Conservation (phyloP, 2,113 vertebrate species). For the Perccottus glenii region DNA sequence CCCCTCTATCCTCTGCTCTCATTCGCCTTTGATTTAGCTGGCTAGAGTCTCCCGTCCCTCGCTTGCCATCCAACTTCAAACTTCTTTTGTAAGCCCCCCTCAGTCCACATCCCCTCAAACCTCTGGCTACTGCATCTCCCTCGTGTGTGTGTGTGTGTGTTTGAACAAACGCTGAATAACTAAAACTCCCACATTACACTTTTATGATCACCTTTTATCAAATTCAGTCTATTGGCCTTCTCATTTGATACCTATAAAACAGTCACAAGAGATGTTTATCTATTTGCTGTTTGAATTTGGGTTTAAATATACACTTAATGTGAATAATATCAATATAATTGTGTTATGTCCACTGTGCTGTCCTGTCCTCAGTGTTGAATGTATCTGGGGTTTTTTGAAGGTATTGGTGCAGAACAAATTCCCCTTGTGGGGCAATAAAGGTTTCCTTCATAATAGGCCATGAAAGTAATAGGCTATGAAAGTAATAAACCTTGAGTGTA, state of each 20-base stretch:
- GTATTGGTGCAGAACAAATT: no score
- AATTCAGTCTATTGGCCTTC: neutral
- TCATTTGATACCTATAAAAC: neutral
- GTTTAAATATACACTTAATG: no score
- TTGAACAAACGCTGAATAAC: slow-evolving; percentile 9
- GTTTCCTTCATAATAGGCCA: no score
- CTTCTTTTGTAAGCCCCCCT: slow-evolving; percentile 63
- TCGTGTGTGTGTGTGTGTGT: slow-evolving; percentile 13
- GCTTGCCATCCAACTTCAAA: slow-evolving; percentile 63
- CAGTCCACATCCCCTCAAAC: slow-evolving; percentile 42
- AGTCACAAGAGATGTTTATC: neutral
- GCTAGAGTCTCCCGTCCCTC: slow-evolving; percentile 58
- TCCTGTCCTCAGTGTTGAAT: neutral
- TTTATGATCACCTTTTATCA: slow-evolving; percentile 12
- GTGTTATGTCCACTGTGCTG: neutral
- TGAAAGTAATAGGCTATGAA: no score
- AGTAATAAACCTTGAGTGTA: no score
- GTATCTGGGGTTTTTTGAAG: neutral
- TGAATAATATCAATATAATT: no score
- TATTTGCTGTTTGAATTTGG: neutral
- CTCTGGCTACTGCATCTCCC: slow-evolving; percentile 51
- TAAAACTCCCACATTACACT: neutral
- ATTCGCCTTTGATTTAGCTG: slow-evolving; percentile 69
- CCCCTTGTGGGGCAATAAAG: no score
- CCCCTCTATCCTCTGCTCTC: slow-evolving; percentile 53